phyloP scores from a whole-genome alignment of 2,888 invertebrate species.

The Ganaspis brasiliensis region DNA sequence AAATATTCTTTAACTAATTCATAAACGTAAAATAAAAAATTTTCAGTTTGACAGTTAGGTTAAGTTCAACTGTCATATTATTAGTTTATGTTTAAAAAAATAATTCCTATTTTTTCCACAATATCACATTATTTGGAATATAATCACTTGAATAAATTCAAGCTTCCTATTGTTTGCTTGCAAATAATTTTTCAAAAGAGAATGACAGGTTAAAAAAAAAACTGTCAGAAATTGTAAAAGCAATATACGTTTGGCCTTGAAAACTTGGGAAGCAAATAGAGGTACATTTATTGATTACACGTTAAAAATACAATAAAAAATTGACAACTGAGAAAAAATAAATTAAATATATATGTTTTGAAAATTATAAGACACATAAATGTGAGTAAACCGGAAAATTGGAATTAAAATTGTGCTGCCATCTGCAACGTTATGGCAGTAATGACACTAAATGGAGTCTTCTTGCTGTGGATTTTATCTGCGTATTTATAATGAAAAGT shows the following conservation, averaged over 20 bases:
- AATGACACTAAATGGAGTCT: not conserved
- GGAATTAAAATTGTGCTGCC: not conserved
- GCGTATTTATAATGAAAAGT: too few relatives aligned
- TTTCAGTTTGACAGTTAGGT: conserved; percentile 29
- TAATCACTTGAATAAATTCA: not conserved
- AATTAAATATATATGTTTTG: not conserved
- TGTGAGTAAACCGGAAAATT: conserved; percentile 5
- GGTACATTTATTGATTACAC: not conserved
- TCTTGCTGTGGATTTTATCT: too few relatives aligned
- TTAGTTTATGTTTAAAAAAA: not conserved
- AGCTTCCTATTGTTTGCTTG: not conserved
- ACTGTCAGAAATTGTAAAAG: conserved; percentile 16
- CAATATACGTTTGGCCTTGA: conserved; percentile 9
- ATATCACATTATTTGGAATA: not conserved
- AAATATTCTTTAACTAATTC: not conserved
- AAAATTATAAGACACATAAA: not conserved
- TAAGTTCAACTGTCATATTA: not conserved
- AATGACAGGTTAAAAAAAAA: not conserved
- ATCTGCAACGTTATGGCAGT: not conserved
- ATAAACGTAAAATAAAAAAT: not conserved
- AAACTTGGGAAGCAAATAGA: not conserved
- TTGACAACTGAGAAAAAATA: not conserved
- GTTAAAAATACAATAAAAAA: not conserved
- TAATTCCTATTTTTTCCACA: not conserved
- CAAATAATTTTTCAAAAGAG: not conserved